A percentile compares a stretch with the other conserved stretches of the same genome.
Evolutionary conservation across 2,113 vertebrate species (phyloP).

Genomic region (Nettapus auritus): DNA sequence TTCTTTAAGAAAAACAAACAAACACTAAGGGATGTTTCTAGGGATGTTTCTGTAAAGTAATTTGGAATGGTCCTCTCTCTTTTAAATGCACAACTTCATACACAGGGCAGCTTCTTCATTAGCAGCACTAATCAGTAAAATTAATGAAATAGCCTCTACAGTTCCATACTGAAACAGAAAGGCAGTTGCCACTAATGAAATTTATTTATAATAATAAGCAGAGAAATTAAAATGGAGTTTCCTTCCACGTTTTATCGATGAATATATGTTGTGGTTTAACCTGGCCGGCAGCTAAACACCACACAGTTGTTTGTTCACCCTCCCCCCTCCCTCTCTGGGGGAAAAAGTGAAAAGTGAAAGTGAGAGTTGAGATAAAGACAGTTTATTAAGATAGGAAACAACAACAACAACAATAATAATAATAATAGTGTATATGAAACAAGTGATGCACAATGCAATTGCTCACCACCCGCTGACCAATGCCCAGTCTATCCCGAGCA

Average conservation of each 20-base stretch:
- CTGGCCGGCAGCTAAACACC: too few relatives aligned
- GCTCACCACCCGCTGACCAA: too few relatives aligned
- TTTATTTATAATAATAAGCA: not conserved
- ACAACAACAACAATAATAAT: too few relatives aligned
- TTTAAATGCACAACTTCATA: not conserved
- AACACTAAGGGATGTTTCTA: not conserved
- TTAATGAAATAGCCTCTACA: not conserved
- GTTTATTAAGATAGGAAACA: too few relatives aligned
- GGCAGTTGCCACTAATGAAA: not conserved
- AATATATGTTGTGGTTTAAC: too few relatives aligned
- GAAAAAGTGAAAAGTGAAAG: too few relatives aligned
- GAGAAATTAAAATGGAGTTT: not conserved
- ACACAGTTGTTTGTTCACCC: too few relatives aligned
- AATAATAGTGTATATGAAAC: too few relatives aligned
- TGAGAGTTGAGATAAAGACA: too few relatives aligned
- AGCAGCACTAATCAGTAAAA: not conserved
- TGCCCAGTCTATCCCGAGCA: too few relatives aligned
- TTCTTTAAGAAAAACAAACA: not conserved
- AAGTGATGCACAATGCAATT: too few relatives aligned
- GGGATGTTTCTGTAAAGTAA: fast-evolving
- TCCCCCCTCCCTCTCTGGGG: too few relatives aligned
- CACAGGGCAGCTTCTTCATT: not conserved
- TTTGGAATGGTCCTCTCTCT: not conserved
- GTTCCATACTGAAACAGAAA: slow-evolving; percentile 13
- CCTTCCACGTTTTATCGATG: not conserved